Evolutionary conservation across 2,113 vertebrate genomes (phyloP), one percentile per base, ranked within the genome.

Genomic region (Vicugna pacos): DNA sequence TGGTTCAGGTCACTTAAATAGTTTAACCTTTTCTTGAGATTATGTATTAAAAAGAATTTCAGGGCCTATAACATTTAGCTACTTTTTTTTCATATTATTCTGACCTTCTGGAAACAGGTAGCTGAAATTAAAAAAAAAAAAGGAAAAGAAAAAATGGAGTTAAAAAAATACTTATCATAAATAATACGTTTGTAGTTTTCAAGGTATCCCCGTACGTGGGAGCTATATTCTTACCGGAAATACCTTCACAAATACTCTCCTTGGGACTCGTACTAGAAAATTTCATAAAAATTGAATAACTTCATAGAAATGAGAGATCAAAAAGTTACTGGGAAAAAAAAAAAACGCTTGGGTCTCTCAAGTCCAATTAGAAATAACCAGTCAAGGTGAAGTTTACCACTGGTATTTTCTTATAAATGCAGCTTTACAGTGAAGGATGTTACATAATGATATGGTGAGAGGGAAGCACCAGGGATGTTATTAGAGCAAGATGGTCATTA

Each of bases 261-360:
- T 86, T 52, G 35, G 56, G 52, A 77, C 24, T 80, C 52, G n/a
- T 32, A 48, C 26, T 76, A 76, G 30, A 85, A 60, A 86, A 46
- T 46, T 91, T 81, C 48, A 90, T 89, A 93, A 94, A 89, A 96
- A 65, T 56, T 75, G 20, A 83, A 91, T 86, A 93, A 58, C 52
- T 50, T 80, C 12, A 72, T 65, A 93, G 58, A 97, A 93, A 95
- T 89, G 42, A 82, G n/a, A 82, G 20, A 32, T 73, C 14, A 8
- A 62, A 62, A 42, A 79, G 38, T 42, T 42, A 42, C 38, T 42
- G 38, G 38, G 5, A 42, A 42, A 42, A 8, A 62, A 62, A 73
- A 28, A 75, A 76, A 58, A 52, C 22, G 24, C 54, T 56, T 69
- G 14, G 32, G 12, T 86, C 24, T 91, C 64, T 92, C 30, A 80